Conservation (phyloP, 2,888 invertebrate genomes). For the Cryptus armator region DNA sequence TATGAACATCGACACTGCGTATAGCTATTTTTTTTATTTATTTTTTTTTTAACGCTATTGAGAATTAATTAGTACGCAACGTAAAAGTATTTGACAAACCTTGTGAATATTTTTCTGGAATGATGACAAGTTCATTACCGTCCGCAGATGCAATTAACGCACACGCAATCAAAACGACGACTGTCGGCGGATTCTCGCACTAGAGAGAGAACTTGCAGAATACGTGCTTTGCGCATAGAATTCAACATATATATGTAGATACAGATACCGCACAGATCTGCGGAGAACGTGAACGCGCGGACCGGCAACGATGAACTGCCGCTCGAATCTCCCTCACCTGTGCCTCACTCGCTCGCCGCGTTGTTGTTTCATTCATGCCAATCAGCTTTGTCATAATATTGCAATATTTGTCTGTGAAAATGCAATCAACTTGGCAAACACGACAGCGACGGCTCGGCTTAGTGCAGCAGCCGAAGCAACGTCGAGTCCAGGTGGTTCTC, state of each 20-base stretch:
- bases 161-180: conserved; percentile 68
- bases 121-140: conserved; percentile 11
- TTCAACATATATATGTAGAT: neutral
- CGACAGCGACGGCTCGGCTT: conserved; percentile 60
- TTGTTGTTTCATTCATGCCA: conserved; percentile 48
- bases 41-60: too few species aligned
- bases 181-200: neutral
- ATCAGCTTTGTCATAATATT: conserved; percentile 72
- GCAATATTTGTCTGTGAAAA: conserved; percentile 77
- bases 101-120: conserved; percentile 1
- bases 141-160: conserved; percentile 61
- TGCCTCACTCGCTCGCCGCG: neutral
- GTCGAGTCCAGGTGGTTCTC: neutral
- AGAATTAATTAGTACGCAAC: too few species aligned
- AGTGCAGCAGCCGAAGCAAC: neutral
- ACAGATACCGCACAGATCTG: neutral
- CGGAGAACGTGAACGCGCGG: neutral
- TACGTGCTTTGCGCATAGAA: conserved; percentile 3
- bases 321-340: neutral
- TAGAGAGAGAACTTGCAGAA: neutral
- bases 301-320: conserved; percentile 17
- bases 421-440: conserved; percentile 78
- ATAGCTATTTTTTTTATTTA: too few species aligned
- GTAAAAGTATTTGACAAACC: neutral
- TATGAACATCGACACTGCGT: neutral